Conservation (phyloP, 2,888 invertebrate species). For the Siphonodentalium dalli region DNA sequence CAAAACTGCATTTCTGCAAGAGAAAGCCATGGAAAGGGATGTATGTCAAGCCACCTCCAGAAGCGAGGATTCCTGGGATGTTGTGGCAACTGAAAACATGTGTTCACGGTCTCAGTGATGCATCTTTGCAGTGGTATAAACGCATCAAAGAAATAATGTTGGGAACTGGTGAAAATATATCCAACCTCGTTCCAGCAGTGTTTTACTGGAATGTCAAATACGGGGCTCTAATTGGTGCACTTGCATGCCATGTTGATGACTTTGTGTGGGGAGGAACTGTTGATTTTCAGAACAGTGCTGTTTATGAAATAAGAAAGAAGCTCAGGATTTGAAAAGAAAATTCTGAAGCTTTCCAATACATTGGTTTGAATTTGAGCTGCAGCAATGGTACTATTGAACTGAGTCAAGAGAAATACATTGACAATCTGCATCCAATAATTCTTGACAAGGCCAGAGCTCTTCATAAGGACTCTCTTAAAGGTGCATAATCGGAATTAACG, state of each 20-base stretch:
- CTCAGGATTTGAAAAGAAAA: not conserved
- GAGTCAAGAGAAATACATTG: no score
- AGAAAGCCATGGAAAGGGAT: no score
- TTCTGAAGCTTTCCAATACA: not conserved
- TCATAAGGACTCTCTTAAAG: no score
- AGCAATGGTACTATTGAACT: not conserved
- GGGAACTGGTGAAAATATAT: not conserved
- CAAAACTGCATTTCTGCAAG: no score
- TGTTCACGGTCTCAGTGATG: no score
- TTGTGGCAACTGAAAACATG: no score
- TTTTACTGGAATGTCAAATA: slow-evolving; percentile 3
- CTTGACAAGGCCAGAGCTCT: no score
- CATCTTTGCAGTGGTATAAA: no score
- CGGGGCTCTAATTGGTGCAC: not conserved
- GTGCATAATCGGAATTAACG: no score
- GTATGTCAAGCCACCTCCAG: no score
- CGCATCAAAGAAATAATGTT: not conserved
- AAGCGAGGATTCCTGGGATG: no score
- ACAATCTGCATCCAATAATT: no score
- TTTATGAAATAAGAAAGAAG: not conserved
- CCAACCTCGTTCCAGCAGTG: slow-evolving; percentile 4
- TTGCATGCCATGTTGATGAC: slow-evolving; percentile 6
- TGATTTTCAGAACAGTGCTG: not conserved
- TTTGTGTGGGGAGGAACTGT: slow-evolving; percentile 1
- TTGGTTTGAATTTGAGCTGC: not conserved